Conservation (phyloP, 1,140 invertebrate species). For the Nephila pilipes region DNA sequence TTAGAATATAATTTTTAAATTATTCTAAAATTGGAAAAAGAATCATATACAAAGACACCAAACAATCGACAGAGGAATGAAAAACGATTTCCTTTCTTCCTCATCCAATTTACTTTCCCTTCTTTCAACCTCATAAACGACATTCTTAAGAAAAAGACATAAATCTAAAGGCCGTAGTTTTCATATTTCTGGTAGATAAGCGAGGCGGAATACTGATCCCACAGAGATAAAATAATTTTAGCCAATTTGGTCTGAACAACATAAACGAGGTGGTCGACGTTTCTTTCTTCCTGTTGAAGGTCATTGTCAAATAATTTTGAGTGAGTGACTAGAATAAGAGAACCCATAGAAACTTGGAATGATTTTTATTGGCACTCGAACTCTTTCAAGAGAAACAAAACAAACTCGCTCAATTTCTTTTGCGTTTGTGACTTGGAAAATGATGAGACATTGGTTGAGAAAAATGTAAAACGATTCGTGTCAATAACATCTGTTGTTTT, state of each 20-base stretch:
- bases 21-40: neutral
- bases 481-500: neutral
- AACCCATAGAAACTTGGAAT: conserved; percentile 26
- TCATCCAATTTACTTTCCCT: conserved; percentile 8
- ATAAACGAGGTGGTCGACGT: conserved; percentile 1
- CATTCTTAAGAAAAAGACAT: conserved; percentile 18
- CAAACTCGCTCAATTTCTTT: neutral
- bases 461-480: neutral
- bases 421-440: neutral
- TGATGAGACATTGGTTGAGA: neutral
- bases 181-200: conserved; percentile 21
- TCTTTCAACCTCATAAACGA: conserved; percentile 38
- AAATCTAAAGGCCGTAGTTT: conserved; percentile 19
- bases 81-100: neutral
- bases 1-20: neutral
- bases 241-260: neutral
- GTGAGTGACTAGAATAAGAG: conserved; percentile 52
- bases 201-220: conserved; percentile 28
- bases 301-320: conserved; percentile 64
- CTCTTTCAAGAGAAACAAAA: neutral
- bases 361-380: conserved; percentile 25
- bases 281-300: conserved; percentile 57
- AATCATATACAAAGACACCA: neutral
- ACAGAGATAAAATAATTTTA: conserved; percentile 51
- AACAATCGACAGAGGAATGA: conserved; percentile 13